These are phyloP conservation scores for Microctonus hyperodae DNA, from an alignment of 2,888 invertebrate genomes.

Conservation along the genomic window DNA sequence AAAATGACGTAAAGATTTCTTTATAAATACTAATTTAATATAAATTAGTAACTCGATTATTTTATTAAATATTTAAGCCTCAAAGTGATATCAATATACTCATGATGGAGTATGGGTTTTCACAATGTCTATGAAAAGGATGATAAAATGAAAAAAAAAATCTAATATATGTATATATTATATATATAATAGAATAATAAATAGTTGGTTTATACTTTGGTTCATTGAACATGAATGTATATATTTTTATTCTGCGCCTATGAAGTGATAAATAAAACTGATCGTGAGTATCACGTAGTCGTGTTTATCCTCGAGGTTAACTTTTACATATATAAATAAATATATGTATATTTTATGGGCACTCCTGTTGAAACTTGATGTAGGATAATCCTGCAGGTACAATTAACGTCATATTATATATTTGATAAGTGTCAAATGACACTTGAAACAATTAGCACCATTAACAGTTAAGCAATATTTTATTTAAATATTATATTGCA, in stretches of 20 bases:
- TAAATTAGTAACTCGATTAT: neutral
- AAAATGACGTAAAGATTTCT: too few relatives aligned
- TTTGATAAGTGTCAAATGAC: neutral
- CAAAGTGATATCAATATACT: neutral
- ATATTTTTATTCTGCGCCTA: slow-evolving; percentile 14
- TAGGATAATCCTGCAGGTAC: neutral
- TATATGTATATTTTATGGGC: neutral
- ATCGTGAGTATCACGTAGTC: neutral
- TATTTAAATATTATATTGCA: too few relatives aligned
- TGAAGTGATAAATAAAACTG: slow-evolving; percentile 29
- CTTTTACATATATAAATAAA: slow-evolving; percentile 3
- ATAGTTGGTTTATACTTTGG: slow-evolving; percentile 5
- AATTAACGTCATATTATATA: too few relatives aligned
- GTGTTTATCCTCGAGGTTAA: slow-evolving; percentile 21
- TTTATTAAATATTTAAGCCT: neutral
- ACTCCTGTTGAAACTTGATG: slow-evolving; percentile 3
- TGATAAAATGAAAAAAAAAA: neutral
- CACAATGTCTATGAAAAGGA: neutral
- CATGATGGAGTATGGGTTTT: too few relatives aligned
- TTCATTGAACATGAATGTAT: slow-evolving; percentile 31
- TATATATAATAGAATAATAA: neutral
- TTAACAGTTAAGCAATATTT: neutral
- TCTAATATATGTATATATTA: too few relatives aligned
- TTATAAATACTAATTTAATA: neutral
- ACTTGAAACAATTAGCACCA: slow-evolving; percentile 23